Base-by-base conservation (phyloP, 2,113 vertebrate genomes). In the Gorilla gorilla region DNA sequence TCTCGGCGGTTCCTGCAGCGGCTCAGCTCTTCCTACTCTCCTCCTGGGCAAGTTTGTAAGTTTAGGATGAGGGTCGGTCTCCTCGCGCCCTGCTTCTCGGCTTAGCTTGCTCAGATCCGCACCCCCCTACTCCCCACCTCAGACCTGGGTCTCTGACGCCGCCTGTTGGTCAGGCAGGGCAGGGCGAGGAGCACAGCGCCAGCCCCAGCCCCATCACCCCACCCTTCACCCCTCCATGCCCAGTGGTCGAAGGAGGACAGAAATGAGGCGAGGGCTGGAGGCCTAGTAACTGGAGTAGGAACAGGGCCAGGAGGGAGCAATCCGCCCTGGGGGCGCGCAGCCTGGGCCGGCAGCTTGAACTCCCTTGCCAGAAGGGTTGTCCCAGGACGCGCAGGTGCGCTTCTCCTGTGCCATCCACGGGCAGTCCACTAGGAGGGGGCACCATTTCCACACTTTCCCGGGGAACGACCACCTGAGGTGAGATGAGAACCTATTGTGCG, bases 121-220 rank as follows among this genome's bases (percentile, higher is more conserved):
- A 92, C 89, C 94, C 97, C 97, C 93, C 75, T 4, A 73, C 94
- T 78, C 88, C 92, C 95, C 94, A 85, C 93, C 95, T 76, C 90
- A 97, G 97, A 97, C 59, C 95, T 93, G 48, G 95, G 90, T 90
- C 88, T 98, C 94, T 96, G 97, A 98, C 97, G 98, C 98, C 98
- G 97, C 97, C 98, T 98, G 97, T 98, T 95, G 98, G 98, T 61
- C 97, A 98, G 97, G 96, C 98, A 97, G 95, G 85, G 95, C 97
- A 94, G 25, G 93, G 87, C 64, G 12, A 81, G 90, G 81, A 90
- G 96, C 45, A 27, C 78, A 0, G 89, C n/a, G 45, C 79, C 59
- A 18, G 76, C n/a, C 50, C 2, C 55, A n/a, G 72, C 52, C 64
- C 18, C 70, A 66, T 61, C 76, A 43, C 50, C 43, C 57, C n/a